A percentile compares a stretch with the other conserved stretches of the same genome.
phyloP scores from a whole-genome alignment of 2,113 vertebrate species.

The Dermatemys mawii region DNA sequence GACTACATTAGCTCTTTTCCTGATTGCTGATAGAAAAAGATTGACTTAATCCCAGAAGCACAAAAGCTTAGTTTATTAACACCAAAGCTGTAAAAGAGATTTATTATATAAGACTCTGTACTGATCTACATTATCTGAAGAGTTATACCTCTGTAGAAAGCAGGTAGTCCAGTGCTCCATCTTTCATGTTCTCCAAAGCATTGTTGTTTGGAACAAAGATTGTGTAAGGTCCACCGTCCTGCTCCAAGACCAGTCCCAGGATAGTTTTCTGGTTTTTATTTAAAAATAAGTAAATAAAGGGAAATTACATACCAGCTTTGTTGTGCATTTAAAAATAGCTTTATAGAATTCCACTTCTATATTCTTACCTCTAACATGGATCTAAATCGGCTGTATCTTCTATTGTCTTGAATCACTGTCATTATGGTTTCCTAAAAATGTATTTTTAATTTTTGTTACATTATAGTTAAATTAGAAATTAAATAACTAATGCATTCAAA shows the following conservation, averaged over 20 bases:
- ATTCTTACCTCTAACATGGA: conserved; percentile 85
- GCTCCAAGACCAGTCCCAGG: conserved; percentile 78
- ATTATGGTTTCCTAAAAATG: conserved; percentile 86
- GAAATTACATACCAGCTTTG: neutral
- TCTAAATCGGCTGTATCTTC: conserved; percentile 84
- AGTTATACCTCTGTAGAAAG: conserved; percentile 82
- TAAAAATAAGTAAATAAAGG: conserved; percentile 31
- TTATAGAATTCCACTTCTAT: neutral
- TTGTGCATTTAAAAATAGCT: neutral
- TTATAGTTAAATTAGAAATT: neutral
- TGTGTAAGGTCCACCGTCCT: conserved; percentile 78
- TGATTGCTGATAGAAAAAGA: neutral
- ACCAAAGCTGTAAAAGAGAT: neutral
- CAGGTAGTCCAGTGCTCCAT: conserved; percentile 82
- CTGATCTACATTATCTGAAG: neutral
- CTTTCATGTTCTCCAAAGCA: conserved; percentile 80
- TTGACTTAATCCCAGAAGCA: neutral
- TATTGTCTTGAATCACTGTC: conserved; percentile 83
- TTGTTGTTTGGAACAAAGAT: conserved; percentile 87
- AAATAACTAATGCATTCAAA: neutral
- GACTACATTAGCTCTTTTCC: neutral
- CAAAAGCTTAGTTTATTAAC: neutral
- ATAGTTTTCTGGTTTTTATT: conserved; percentile 78
- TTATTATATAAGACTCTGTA: neutral
- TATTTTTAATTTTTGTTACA: neutral